These are phyloP conservation scores for Andrena haemorrhoa DNA, from an alignment of 2,888 invertebrate species.

Conservation along the genomic window DNA sequence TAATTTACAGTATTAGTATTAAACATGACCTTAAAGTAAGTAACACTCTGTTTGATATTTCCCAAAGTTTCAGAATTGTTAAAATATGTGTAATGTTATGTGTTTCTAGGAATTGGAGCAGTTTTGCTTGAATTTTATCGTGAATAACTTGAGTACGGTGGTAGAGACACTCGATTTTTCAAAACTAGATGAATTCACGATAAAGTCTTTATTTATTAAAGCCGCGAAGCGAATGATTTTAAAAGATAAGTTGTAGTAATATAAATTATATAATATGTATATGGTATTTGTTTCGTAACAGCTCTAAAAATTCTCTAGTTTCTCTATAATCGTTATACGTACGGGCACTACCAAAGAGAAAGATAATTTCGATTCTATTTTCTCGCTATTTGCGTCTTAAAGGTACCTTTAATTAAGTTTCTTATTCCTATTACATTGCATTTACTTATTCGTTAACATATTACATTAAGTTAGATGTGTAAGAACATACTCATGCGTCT, in stretches of 20 bases:
- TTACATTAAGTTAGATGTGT: conserved; percentile 27
- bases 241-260: conserved; percentile 84
- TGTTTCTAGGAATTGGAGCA: conserved; percentile 87
- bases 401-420: background rate
- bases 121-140: conserved; percentile 87
- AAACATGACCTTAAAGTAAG: conserved; percentile 86
- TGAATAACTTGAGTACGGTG: conserved; percentile 88
- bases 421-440: conserved; percentile 3
- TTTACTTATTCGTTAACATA: conserved; percentile 9
- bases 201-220: conserved; percentile 86
- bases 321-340: background rate
- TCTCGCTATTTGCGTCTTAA: background rate
- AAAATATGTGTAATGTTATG: background rate
- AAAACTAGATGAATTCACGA: conserved; percentile 86
- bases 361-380: background rate
- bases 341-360: too few relatives aligned
- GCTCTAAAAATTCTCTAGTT: background rate
- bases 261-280: background rate
- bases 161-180: conserved; percentile 87
- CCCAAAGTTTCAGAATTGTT: background rate
- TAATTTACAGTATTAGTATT: conserved; percentile 87
- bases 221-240: conserved; percentile 85
- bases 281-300: background rate
- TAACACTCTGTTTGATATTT: background rate
- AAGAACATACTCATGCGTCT: background rate